phyloP scores from a whole-genome alignment of 2,797 vertebrate species.

The Amniataba percoides region DNA sequence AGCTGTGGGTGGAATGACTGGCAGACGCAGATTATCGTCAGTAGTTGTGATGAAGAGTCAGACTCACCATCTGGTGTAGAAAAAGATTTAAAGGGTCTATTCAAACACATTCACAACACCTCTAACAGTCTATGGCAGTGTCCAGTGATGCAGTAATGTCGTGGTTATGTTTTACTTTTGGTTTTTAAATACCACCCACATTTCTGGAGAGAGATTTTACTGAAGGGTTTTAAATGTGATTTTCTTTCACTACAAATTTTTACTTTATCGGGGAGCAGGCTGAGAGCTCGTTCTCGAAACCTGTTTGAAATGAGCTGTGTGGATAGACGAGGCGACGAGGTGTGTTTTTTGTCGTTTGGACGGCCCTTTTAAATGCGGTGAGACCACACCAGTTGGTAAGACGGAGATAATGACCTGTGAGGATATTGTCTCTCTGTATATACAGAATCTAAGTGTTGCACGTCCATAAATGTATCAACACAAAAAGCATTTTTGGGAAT shows the following conservation, averaged over 20 bases:
- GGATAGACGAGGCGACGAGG: not conserved
- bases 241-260: too few species aligned
- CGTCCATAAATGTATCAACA: slow-evolving; percentile 18
- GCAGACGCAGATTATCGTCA: slow-evolving; percentile 7
- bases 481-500: slow-evolving; percentile 19
- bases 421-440: slow-evolving; percentile 10
- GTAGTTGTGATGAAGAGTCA: slow-evolving; percentile 3
- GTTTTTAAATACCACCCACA: too few species aligned
- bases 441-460: slow-evolving; percentile 30
- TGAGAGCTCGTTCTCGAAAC: not conserved
- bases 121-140: not conserved
- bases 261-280: too few species aligned
- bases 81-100: not conserved
- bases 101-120: not conserved
- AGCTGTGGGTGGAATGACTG: slow-evolving; percentile 28
- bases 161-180: not conserved
- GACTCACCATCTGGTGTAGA: slow-evolving; percentile 1
- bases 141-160: not conserved
- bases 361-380: not conserved
- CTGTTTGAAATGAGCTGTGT: not conserved
- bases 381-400: slow-evolving; percentile 7
- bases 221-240: not conserved
- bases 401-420: not conserved
- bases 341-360: not conserved
- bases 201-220: not conserved